Evolutionary conservation across 1,140 invertebrate species (phyloP).

Genomic region (Ooceraea biroi): DNA sequence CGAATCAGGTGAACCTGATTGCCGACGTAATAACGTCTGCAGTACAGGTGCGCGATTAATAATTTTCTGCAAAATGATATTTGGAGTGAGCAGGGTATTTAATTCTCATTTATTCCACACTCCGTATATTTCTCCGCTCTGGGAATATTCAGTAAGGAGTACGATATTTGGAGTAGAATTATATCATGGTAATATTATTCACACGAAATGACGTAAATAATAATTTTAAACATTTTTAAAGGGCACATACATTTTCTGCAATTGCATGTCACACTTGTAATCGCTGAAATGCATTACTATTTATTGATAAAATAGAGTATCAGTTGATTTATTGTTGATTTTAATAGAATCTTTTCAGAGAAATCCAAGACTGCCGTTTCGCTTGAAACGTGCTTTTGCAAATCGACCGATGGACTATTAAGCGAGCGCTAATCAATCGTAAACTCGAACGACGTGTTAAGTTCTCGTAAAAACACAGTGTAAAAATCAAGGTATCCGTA

Average conservation of each 20-base stretch:
- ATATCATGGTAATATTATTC: no score
- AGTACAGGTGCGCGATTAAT: constrained; percentile 44
- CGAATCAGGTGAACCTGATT: constrained; percentile 59
- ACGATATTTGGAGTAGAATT: no score
- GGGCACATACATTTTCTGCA: no score
- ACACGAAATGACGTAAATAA: no score
- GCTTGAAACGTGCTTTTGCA: background rate
- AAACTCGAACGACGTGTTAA: constrained; percentile 21
- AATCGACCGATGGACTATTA: background rate
- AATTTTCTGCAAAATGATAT: constrained; percentile 45
- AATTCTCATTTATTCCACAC: background rate
- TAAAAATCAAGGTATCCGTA: background rate
- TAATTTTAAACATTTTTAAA: no score
- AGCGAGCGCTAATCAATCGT: constrained; percentile 11
- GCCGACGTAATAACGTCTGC: constrained; percentile 13
- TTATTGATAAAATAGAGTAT: no score
- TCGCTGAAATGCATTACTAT: no score
- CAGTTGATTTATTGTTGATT: no score
- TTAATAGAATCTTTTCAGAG: no score
- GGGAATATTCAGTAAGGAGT: background rate
- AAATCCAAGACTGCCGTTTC: no score
- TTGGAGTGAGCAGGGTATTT: background rate
- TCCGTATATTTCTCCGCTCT: background rate
- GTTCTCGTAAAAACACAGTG: background rate
- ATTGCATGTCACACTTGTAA: no score